phyloP scores from a whole-genome alignment of 2,797 vertebrate genomes.

The Gallinago stenura region DNA sequence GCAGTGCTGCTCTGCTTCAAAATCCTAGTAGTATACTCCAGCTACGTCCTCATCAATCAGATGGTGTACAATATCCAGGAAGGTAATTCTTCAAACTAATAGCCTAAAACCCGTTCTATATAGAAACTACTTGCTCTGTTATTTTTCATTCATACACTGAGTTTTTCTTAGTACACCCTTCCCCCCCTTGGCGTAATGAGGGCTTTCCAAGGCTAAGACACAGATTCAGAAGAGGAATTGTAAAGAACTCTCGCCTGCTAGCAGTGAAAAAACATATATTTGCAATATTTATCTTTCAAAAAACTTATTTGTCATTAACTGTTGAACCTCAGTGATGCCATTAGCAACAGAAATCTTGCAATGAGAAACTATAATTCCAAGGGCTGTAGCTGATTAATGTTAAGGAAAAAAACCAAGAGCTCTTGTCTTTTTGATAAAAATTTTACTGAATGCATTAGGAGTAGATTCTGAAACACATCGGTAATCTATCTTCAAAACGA shows the following conservation, averaged over 20 bases:
- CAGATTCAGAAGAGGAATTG: conserved; percentile 30
- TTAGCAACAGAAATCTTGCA: conserved; percentile 24
- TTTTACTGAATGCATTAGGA: conserved; percentile 39
- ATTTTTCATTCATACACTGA: conserved; percentile 41
- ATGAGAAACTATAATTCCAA: background rate
- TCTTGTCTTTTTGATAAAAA: conserved; percentile 57
- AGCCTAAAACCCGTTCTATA: conserved; percentile 47
- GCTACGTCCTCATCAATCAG: conserved; percentile 40
- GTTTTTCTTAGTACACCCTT: background rate
- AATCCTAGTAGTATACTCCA: conserved; percentile 8
- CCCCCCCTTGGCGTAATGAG: background rate
- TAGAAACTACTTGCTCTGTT: conserved; percentile 26
- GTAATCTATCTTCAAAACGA: conserved; percentile 36
- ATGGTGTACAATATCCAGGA: background rate
- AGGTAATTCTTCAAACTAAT: conserved; percentile 65
- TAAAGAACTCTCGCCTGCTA: background rate
- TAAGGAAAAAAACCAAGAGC: background rate
- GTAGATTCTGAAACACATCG: conserved; percentile 49
- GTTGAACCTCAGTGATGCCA: background rate
- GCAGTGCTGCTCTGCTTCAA: background rate
- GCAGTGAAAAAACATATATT: background rate
- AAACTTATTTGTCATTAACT: conserved; percentile 22
- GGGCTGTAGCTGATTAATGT: conserved; percentile 19
- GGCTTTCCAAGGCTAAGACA: conserved; percentile 49
- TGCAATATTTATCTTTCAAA: conserved; percentile 26